These are phyloP conservation scores for Sturnus vulgaris DNA, from an alignment of 2,113 vertebrate species.

Conservation along the genomic window DNA sequence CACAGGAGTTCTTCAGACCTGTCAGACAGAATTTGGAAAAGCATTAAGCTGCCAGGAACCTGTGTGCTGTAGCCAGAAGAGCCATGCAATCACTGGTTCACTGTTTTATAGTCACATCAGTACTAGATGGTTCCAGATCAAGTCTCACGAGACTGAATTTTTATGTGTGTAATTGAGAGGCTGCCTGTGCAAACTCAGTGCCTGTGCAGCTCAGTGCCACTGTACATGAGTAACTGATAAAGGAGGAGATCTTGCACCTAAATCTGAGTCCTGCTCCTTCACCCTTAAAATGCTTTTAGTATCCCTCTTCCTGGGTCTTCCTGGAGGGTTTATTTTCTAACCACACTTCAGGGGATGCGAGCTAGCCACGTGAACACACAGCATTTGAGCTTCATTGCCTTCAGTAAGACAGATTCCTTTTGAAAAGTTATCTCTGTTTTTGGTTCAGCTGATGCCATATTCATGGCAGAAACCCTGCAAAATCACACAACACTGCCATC, in stretches of 20 bases:
- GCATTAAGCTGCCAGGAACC: background rate
- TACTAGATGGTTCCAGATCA: background rate
- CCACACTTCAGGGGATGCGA: background rate
- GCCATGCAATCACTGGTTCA: background rate
- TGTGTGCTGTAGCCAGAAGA: background rate
- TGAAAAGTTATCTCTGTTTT: background rate
- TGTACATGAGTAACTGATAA: rapidly evolving
- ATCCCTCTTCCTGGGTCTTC: background rate
- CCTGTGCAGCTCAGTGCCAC: too few relatives aligned
- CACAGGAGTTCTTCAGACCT: background rate
- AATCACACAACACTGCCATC: background rate
- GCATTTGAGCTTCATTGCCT: background rate
- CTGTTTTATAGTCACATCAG: background rate
- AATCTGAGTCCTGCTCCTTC: background rate
- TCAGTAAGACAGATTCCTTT: background rate
- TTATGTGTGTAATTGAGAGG: background rate
- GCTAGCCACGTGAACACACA: background rate
- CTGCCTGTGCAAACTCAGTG: background rate
- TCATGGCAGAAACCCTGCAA: background rate
- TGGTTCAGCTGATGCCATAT: background rate
- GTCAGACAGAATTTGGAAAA: background rate
- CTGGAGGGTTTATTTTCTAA: background rate
- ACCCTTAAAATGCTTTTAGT: background rate
- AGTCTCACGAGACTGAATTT: rapidly evolving
- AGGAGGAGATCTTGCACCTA: background rate